phyloP scores from a whole-genome alignment of 2,797 vertebrate species.

The Menidia menidia region DNA sequence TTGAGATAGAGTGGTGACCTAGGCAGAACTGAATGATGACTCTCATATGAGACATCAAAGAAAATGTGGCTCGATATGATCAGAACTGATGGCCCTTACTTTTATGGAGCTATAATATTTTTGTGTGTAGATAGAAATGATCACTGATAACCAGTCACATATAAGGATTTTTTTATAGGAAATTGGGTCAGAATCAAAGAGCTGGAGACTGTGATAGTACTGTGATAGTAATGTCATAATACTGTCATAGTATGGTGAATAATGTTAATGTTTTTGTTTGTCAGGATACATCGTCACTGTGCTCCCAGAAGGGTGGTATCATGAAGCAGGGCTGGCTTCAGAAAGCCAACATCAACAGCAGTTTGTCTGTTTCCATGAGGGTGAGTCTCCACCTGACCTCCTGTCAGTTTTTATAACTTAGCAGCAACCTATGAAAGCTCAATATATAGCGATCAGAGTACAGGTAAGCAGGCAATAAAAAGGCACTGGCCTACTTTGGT shows the following conservation, averaged over 20 bases:
- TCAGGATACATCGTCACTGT: constrained; percentile 92
- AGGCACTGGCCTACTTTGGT: no score
- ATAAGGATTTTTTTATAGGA: no score
- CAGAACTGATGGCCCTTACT: no score
- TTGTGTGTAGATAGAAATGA: no score
- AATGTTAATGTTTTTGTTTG: constrained; percentile 10
- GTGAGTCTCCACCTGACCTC: constrained; percentile 82
- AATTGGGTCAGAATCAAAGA: no score
- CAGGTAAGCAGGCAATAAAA: not conserved
- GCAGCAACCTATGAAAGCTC: constrained; percentile 19
- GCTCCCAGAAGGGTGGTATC: constrained; percentile 94
- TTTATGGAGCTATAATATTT: no score
- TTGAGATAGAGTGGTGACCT: not conserved
- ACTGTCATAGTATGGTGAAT: no score
- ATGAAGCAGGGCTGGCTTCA: constrained; percentile 98
- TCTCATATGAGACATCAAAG: no score
- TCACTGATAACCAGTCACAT: no score
- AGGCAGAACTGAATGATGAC: not conserved
- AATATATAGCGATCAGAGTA: not conserved
- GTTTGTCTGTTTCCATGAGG: constrained; percentile 98
- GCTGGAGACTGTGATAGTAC: no score
- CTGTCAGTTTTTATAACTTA: constrained; percentile 1
- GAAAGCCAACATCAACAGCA: constrained; percentile 97
- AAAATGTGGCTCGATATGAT: no score
- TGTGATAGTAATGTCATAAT: no score